phyloP scores from a whole-genome alignment of 2,113 vertebrate genomes.

The Amblyopsis rosae region DNA sequence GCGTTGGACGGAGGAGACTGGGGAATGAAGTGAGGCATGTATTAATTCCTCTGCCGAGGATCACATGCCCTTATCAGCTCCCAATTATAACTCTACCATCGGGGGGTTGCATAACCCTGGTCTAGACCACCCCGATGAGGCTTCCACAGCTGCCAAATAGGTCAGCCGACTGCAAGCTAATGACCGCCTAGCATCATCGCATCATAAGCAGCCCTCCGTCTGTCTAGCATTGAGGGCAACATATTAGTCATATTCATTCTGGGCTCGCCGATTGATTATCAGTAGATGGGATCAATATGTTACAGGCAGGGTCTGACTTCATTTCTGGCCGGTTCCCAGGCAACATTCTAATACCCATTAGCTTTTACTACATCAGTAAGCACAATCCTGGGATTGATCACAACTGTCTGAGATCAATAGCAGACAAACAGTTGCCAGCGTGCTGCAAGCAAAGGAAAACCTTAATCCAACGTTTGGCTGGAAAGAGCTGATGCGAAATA shows the following conservation, averaged over 20 bases:
- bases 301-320: slow-evolving; percentile 23
- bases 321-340: slow-evolving; percentile 18
- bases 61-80: slow-evolving; percentile 67
- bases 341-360: slow-evolving; percentile 26
- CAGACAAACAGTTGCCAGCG: slow-evolving; percentile 62
- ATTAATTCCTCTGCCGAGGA: slow-evolving; percentile 61
- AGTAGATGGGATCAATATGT: slow-evolving; percentile 37
- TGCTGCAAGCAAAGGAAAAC: slow-evolving; percentile 21
- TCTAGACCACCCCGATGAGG: slow-evolving; percentile 53
- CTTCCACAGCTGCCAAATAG: slow-evolving; percentile 30
- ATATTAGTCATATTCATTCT: slow-evolving; percentile 8
- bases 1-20: slow-evolving; percentile 60
- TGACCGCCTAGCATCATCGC: slow-evolving; percentile 40
- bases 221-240: background rate
- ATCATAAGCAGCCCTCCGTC: slow-evolving; percentile 7
- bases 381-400: slow-evolving; percentile 44
- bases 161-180: slow-evolving; percentile 20
- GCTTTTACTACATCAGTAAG: background rate
- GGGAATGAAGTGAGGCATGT: slow-evolving; percentile 52
- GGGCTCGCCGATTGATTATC: background rate
- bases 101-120: slow-evolving; percentile 55
- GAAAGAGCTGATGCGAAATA: slow-evolving; percentile 15
- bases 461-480: slow-evolving; percentile 31
- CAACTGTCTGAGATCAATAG: slow-evolving; percentile 54
- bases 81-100: slow-evolving; percentile 59